Percentiles rank a stretch among this genome's conserved stretches.
Conservation (phyloP, 2,113 vertebrate species). For the Chaenogobius annularis region DNA sequence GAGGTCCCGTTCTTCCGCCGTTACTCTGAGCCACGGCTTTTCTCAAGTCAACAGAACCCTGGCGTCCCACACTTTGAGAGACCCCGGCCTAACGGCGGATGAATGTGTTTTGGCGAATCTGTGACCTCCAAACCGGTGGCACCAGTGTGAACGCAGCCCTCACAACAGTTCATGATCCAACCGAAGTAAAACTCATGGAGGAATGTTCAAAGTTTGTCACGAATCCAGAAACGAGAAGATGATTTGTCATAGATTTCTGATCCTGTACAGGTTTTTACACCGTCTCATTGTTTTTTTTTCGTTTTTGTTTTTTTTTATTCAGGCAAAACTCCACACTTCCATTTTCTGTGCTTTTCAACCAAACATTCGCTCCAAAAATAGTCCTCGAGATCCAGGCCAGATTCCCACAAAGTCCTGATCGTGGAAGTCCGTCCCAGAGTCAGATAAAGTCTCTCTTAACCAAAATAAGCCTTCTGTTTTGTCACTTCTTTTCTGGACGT, state of each 20-base stretch:
- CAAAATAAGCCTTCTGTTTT: neutral
- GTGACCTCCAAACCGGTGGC: too few relatives aligned
- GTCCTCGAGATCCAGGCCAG: neutral
- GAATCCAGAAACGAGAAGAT: neutral
- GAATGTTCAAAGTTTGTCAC: neutral
- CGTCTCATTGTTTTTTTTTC: neutral
- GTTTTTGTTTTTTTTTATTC: too few relatives aligned
- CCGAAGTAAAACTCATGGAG: neutral
- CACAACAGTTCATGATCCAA: neutral
- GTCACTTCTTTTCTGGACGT: conserved; percentile 13
- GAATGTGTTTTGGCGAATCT: too few relatives aligned
- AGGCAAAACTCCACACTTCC: neutral
- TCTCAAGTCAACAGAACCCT: too few relatives aligned
- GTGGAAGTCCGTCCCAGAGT: neutral
- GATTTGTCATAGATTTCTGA: conserved; percentile 48
- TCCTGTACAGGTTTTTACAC: conserved; percentile 75
- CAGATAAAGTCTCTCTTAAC: neutral
- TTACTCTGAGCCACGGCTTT: too few relatives aligned
- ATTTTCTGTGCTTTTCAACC: conserved; percentile 3
- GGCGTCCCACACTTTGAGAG: too few relatives aligned
- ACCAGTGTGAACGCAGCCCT: neutral
- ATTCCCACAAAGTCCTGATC: too few relatives aligned
- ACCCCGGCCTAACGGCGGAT: too few relatives aligned
- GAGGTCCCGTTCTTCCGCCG: too few relatives aligned
- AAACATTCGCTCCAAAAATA: conserved; percentile 3